Percentiles rank a stretch among this genome's conserved stretches.
These are phyloP conservation scores for Saturnia japonica DNA, from an alignment of 2,888 invertebrate species.

Conservation along the genomic window DNA sequence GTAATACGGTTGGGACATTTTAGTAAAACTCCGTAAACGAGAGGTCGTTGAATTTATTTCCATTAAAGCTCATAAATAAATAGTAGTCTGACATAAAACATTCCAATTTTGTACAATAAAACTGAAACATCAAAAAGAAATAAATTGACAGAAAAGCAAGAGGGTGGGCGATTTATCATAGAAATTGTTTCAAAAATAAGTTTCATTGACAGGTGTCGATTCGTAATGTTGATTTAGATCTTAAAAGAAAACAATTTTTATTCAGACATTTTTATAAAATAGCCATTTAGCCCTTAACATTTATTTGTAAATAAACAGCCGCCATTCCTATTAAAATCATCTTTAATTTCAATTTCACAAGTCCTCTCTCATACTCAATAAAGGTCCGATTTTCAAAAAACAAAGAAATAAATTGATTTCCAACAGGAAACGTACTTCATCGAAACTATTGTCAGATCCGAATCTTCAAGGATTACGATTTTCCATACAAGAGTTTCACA, in stretches of 20 bases:
- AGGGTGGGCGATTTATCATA: slow-evolving; percentile 36
- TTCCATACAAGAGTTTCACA: too few species aligned
- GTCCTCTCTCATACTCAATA: too few species aligned
- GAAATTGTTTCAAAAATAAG: slow-evolving; percentile 17
- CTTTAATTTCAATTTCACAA: too few species aligned
- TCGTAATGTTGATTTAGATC: slow-evolving; percentile 29
- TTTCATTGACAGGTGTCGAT: slow-evolving; percentile 14
- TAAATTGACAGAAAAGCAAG: slow-evolving; percentile 33
- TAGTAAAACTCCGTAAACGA: neutral
- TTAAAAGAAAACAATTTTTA: neutral
- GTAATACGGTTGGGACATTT: neutral
- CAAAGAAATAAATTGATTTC: too few species aligned
- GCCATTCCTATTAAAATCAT: neutral
- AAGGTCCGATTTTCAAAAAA: too few species aligned
- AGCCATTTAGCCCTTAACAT: neutral
- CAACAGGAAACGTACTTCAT: too few species aligned
- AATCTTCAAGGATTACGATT: too few species aligned
- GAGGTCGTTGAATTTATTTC: neutral
- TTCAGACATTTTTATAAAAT: neutral
- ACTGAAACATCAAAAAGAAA: slow-evolving; percentile 24
- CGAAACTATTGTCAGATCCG: too few species aligned
- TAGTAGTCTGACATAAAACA: neutral
- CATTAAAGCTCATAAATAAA: neutral
- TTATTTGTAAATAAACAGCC: neutral
- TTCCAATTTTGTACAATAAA: neutral